Conservation (phyloP, 2,113 vertebrate species). For the Fukomys damarensis region DNA sequence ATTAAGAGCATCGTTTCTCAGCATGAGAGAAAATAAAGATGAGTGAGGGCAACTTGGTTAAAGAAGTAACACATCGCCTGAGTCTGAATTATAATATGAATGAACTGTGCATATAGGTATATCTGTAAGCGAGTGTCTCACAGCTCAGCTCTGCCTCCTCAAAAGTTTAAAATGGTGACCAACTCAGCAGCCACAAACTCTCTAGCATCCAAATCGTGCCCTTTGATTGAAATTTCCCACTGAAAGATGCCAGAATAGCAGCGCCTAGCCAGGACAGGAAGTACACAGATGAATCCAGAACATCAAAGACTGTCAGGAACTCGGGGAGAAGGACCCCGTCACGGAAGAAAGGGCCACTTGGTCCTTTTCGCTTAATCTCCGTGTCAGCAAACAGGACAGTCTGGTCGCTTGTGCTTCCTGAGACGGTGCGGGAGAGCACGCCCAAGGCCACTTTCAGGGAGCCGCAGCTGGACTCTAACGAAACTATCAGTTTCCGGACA, state of each 20-base stretch:
- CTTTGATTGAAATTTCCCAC: background rate
- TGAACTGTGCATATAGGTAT: background rate
- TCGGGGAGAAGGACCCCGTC: background rate
- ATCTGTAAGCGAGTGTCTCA: background rate
- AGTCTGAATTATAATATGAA: background rate
- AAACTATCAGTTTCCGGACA: background rate
- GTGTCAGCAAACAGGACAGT: background rate
- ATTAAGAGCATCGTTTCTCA: background rate
- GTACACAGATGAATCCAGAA: background rate
- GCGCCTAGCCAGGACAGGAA: background rate
- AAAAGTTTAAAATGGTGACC: background rate
- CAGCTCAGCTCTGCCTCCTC: background rate
- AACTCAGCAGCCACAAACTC: background rate
- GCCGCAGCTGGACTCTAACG: background rate
- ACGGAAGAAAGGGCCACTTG: background rate
- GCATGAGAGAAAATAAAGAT: background rate
- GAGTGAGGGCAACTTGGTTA: background rate
- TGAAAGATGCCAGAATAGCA: background rate
- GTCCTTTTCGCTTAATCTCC: background rate
- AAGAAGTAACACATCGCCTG: background rate
- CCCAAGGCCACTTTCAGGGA: too few species aligned
- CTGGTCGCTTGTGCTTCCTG: background rate
- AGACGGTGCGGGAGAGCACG: fast-evolving
- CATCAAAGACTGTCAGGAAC: background rate
- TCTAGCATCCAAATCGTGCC: background rate